Conservation (phyloP, 2,888 invertebrate genomes). For the Uloborus plumipes region DNA sequence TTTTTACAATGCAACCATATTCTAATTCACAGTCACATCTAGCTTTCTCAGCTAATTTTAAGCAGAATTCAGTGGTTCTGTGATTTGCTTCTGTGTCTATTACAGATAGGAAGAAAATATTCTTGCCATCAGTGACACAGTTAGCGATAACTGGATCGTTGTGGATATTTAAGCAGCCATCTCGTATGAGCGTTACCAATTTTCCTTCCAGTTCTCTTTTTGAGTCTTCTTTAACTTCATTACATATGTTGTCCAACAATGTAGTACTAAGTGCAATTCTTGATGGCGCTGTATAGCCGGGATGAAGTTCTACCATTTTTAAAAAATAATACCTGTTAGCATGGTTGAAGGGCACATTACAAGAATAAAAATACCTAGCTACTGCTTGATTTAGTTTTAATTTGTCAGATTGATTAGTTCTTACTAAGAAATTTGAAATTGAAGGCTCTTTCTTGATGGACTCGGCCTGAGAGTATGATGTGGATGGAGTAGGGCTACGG, state of each 20-base stretch:
- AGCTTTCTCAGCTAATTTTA: neutral
- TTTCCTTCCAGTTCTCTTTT: slow-evolving; percentile 1
- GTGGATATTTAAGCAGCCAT: neutral
- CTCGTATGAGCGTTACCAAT: neutral
- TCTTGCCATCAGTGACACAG: neutral
- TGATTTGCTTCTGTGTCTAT: slow-evolving; percentile 5
- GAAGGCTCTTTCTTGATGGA: no score
- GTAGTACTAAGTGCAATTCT: no score
- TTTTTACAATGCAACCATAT: neutral
- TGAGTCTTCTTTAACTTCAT: neutral
- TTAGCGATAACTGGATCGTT: slow-evolving; percentile 3
- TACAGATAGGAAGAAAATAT: neutral
- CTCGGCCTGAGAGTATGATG: neutral
- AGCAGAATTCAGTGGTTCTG: neutral
- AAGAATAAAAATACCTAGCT: no score
- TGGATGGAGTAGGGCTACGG: neutral
- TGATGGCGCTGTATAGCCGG: neutral
- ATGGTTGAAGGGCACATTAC: slow-evolving; percentile 3
- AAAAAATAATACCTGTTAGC: neutral
- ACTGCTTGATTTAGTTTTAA: neutral
- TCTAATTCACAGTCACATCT: neutral
- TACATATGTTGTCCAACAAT: slow-evolving; percentile 1
- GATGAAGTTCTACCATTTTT: slow-evolving; percentile 1
- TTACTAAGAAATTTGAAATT: no score
- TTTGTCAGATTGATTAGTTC: neutral